A percentile compares a stretch with the other conserved stretches of the same genome.
phyloP scores from a whole-genome alignment of 1,140 invertebrate genomes.

The Atopsyche davidsoni region DNA sequence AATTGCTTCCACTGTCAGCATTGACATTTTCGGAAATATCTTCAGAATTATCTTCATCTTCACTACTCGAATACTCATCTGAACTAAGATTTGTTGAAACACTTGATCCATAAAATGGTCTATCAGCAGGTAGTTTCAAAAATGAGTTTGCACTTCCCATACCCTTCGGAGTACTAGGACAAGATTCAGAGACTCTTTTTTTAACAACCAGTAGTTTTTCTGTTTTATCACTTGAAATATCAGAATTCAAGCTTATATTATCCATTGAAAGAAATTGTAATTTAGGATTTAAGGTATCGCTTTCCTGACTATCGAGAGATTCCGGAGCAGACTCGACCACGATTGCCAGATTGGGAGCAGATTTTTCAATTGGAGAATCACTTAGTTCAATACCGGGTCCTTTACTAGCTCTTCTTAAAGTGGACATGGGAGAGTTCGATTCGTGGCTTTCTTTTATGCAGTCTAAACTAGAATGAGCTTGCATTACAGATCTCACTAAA shows the following conservation, averaged over 20 bases:
- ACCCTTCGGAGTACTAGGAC: constrained; percentile 39
- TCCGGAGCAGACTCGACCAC: constrained; percentile 9
- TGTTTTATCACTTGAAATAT: constrained; percentile 13
- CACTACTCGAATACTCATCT: constrained; percentile 41
- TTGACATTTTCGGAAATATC: constrained; percentile 31
- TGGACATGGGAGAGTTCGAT: constrained; percentile 42
- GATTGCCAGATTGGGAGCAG: constrained; percentile 16
- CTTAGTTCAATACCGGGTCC: constrained; percentile 32
- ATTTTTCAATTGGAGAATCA: neutral
- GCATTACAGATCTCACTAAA: constrained; percentile 56
- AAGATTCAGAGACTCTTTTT: constrained; percentile 38
- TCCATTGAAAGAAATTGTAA: constrained; percentile 19
- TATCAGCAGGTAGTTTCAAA: constrained; percentile 40
- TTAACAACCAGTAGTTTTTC: constrained; percentile 15
- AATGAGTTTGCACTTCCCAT: constrained; percentile 38
- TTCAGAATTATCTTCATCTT: constrained; percentile 47
- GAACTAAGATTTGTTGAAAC: constrained; percentile 44
- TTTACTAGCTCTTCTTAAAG: constrained; percentile 41
- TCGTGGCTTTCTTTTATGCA: constrained; percentile 53
- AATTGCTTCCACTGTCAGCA: constrained; percentile 35
- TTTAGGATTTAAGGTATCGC: constrained; percentile 13
- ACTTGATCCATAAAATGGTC: constrained; percentile 36
- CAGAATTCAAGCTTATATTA: constrained; percentile 23
- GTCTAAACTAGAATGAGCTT: constrained; percentile 54
- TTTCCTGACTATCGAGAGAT: constrained; percentile 2